These are phyloP conservation scores for Lysandra coridon DNA, from an alignment of 2,888 invertebrate genomes.

Conservation along the genomic window DNA sequence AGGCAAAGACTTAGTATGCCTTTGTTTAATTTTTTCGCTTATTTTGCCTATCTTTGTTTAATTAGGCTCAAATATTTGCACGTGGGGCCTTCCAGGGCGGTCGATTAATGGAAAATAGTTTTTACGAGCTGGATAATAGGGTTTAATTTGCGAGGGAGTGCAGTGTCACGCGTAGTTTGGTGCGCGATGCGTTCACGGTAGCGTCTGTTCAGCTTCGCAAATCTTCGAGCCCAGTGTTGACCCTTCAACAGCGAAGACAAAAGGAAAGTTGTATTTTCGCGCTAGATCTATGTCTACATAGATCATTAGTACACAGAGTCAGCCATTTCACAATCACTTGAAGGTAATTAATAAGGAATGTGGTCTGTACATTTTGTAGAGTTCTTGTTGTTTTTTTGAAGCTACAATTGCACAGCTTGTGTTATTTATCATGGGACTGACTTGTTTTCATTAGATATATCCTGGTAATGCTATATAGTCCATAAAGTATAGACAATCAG, in stretches of 20 bases:
- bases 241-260: constrained; percentile 32
- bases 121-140: not conserved
- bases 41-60: constrained; percentile 50
- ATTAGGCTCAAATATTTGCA: constrained; percentile 44
- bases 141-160: not conserved
- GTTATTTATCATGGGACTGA: not conserved
- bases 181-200: constrained; percentile 38
- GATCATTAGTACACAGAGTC: not conserved
- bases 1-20: constrained; percentile 53
- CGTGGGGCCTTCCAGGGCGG: constrained; percentile 29
- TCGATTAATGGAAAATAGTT: not conserved
- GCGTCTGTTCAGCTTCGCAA: constrained; percentile 35
- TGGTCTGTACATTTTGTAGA: not conserved
- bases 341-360: constrained; percentile 6
- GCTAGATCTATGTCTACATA: constrained; percentile 30
- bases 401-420: not conserved
- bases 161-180: constrained; percentile 32
- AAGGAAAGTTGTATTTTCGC: constrained; percentile 34
- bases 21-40: constrained; percentile 44
- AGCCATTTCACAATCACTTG: not conserved
- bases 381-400: not conserved
- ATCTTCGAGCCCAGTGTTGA: constrained; percentile 33
- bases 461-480: too few species aligned
- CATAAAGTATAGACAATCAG: too few species aligned
- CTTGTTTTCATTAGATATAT: not conserved